These are phyloP conservation scores for Drosophila pandora DNA, from an alignment of 1,140 invertebrate species.

Conservation along the genomic window DNA sequence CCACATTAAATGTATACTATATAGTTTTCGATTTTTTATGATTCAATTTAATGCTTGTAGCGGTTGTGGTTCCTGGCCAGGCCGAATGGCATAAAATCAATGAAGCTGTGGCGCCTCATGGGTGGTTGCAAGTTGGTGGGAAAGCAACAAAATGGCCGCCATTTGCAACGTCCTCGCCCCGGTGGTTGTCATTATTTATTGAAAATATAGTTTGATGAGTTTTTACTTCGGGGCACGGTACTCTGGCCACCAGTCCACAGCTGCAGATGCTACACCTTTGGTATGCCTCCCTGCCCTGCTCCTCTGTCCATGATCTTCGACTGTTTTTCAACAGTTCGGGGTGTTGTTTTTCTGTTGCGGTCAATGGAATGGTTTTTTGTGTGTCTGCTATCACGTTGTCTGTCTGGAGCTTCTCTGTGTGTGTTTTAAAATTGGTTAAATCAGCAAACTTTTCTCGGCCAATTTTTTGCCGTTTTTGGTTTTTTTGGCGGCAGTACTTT, in stretches of 20 bases:
- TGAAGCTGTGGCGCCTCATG: conserved; percentile 54
- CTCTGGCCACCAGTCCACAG: conserved; percentile 19
- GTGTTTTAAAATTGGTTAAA: conserved; percentile 71
- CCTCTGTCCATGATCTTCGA: conserved; percentile 1
- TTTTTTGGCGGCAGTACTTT: conserved; percentile 11
- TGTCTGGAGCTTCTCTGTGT: conserved; percentile 28
- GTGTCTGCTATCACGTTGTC: conserved; percentile 36
- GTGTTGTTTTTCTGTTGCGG: conserved; percentile 65
- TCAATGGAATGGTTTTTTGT: conserved; percentile 64
- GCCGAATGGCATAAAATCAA: conserved; percentile 73
- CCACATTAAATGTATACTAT: conserved; percentile 27
- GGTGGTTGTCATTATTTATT: conserved; percentile 75
- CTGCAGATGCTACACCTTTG: conserved; percentile 21
- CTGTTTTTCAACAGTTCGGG: conserved; percentile 4
- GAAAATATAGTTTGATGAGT: conserved; percentile 82
- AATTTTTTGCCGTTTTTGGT: conserved; percentile 8
- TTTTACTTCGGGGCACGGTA: conserved; percentile 57
- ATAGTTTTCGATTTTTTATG: conserved; percentile 60
- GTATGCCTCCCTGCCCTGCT: not conserved
- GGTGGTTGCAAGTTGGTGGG: conserved; percentile 3
- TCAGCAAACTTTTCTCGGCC: conserved; percentile 63
- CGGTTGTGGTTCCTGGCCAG: conserved; percentile 35
- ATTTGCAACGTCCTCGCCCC: conserved; percentile 14
- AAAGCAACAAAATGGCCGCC: conserved; percentile 54
- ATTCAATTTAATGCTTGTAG: conserved; percentile 65